Conservation (phyloP, 2,113 vertebrate genomes). For the Cygnus atratus region DNA sequence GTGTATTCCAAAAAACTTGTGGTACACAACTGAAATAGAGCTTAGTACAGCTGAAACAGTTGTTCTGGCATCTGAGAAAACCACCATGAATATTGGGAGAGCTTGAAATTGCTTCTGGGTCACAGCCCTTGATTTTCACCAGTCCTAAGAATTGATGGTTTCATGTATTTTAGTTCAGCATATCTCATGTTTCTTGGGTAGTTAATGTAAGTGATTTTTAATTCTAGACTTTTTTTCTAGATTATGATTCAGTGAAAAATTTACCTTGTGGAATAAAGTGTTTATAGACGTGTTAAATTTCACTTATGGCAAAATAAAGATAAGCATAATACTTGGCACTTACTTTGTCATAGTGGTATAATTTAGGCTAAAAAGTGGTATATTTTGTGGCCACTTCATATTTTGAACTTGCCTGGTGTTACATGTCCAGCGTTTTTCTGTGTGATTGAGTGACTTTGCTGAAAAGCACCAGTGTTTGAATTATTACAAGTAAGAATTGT, state of each 20-base stretch:
- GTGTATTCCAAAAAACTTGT: not conserved
- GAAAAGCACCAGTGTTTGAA: not conserved
- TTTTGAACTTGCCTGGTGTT: not conserved
- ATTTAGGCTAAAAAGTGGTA: not conserved
- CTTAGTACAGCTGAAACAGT: not conserved
- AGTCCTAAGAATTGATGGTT: not conserved
- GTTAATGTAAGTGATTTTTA: not conserved
- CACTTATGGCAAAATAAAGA: not conserved
- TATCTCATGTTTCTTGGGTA: not conserved
- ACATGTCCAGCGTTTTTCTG: not conserved
- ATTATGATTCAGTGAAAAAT: not conserved
- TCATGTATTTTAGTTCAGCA: not conserved
- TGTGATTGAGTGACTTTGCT: not conserved
- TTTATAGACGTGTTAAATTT: not conserved
- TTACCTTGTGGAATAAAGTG: not conserved
- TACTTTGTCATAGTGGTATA: not conserved
- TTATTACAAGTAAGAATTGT: not conserved
- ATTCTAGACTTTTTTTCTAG: not conserved
- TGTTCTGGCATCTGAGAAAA: not conserved
- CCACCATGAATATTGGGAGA: not conserved
- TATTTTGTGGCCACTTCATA: not conserved
- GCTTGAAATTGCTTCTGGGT: not conserved
- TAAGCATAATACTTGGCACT: not conserved
- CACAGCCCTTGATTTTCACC: not conserved
- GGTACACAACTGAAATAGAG: not conserved